phyloP scores from a whole-genome alignment of 2,888 invertebrate species.

The Melinaea marsaeus region DNA sequence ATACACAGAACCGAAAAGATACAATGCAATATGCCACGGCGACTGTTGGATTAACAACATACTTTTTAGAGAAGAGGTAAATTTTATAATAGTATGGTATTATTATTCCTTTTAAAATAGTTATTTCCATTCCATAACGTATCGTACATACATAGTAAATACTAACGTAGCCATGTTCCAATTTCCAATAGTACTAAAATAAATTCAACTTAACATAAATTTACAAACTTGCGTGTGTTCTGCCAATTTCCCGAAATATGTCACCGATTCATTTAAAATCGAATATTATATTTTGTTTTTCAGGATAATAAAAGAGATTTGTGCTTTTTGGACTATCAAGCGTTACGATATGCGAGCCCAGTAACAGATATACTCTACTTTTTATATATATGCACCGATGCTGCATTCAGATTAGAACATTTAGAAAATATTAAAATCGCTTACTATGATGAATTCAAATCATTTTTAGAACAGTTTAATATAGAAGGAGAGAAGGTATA shows the following conservation, averaged over 20 bases:
- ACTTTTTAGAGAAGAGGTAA: conserved; percentile 52
- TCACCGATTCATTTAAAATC: conserved; percentile 34
- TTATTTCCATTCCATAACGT: no score
- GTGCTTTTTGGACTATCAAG: conserved; percentile 65
- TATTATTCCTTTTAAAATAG: neutral
- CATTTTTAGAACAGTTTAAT: conserved; percentile 45
- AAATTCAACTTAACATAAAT: conserved; percentile 1
- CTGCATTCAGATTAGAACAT: conserved; percentile 53
- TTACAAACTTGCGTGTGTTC: neutral
- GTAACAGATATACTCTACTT: conserved; percentile 59
- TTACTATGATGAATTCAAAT: conserved; percentile 52
- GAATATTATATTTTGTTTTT: conserved; percentile 31
- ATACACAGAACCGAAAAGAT: conserved; percentile 46
- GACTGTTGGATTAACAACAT: conserved; percentile 67
- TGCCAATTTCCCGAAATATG: conserved; percentile 10
- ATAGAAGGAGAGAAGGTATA: conserved; percentile 49
- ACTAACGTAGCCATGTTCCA: neutral
- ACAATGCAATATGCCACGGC: conserved; percentile 63
- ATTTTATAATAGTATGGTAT: conserved; percentile 16
- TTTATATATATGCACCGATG: conserved; percentile 56
- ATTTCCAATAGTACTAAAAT: neutral
- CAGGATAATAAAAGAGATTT: conserved; percentile 49
- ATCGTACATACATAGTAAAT: no score
- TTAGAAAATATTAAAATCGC: conserved; percentile 44
- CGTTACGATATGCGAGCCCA: conserved; percentile 60